Conservation (phyloP, 2,797 vertebrate species). For the Anguilla marmorata region DNA sequence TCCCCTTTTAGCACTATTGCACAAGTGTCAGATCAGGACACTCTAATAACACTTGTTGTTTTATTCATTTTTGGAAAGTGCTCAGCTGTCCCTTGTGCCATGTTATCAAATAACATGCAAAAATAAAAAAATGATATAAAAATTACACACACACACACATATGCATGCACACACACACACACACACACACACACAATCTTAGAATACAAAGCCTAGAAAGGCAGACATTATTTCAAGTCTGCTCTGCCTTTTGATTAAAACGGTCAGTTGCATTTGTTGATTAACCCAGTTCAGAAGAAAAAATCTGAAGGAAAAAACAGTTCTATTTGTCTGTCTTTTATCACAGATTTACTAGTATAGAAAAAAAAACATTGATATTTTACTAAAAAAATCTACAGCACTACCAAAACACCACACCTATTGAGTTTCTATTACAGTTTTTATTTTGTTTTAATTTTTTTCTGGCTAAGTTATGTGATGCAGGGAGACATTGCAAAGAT, state of each 20-base stretch:
- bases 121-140: background rate
- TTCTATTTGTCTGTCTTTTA: background rate
- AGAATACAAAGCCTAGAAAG: background rate
- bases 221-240: background rate
- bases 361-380: too few species aligned
- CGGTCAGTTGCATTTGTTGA: constrained; percentile 4
- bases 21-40: constrained; percentile 21
- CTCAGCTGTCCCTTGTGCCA: background rate
- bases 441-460: too few species aligned
- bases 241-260: background rate
- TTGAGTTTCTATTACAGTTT: too few species aligned
- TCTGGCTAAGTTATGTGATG: too few species aligned
- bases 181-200: background rate
- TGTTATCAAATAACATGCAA: background rate
- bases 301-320: background rate
- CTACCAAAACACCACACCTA: too few species aligned
- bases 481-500: background rate
- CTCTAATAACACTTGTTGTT: background rate
- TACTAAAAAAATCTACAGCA: too few species aligned
- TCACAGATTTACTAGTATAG: too few species aligned
- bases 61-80: constrained; percentile 12
- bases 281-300: background rate
- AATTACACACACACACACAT: background rate
- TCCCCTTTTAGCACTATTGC: constrained; percentile 13
- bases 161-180: background rate